Base-by-base conservation (phyloP, 1,140 invertebrate genomes). In the Drosophila bipectinata region DNA sequence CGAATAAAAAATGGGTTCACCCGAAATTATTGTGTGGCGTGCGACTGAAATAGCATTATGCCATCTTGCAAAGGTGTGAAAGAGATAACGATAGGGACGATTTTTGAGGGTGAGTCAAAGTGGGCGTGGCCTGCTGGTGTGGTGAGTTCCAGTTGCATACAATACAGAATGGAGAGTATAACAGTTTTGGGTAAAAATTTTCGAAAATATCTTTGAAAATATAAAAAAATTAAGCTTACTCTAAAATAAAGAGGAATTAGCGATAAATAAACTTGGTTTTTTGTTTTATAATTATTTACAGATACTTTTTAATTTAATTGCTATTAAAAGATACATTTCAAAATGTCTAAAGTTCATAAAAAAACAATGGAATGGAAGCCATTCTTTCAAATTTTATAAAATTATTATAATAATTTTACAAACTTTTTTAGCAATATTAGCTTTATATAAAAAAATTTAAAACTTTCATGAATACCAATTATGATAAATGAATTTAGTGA, bases 1-100 rank as follows among this genome's bases (percentile, higher is more conserved):
- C 26, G 26, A 26, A 41, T 74, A 62, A 84, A 84, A 79, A 84
- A 82, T 79, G 80, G 80, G 76, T 58, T 71, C 75, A 63, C 24
- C 74, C 61, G 21, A 57, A 49, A 21, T 4, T 7, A 12, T 48
- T 9, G 18, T 71, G 44, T 34, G 0, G 14, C 1, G 72, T 37
- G 48, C 41, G 24, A 57, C 10, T 32, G 48, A 2, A 44, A 45
- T 3, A n/a, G 41, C 18, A 34, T 15, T 39, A 68, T 51, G 14
- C 8, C 30, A 9, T 4, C 7, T 24, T 2, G 10, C 6, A 12
- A 6, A 10, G 8, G 74, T 37, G 54, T n/a, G 39, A 77, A 28
- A 47, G 64, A 44, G 79, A 78, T 28, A 15, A 51, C 4, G 2
- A 54, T 66, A 18, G 0, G 18, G 1, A 7, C 0, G 1, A 6